Base-by-base conservation (phyloP, 2,797 vertebrate genomes). In the Sebastes diploproa region DNA sequence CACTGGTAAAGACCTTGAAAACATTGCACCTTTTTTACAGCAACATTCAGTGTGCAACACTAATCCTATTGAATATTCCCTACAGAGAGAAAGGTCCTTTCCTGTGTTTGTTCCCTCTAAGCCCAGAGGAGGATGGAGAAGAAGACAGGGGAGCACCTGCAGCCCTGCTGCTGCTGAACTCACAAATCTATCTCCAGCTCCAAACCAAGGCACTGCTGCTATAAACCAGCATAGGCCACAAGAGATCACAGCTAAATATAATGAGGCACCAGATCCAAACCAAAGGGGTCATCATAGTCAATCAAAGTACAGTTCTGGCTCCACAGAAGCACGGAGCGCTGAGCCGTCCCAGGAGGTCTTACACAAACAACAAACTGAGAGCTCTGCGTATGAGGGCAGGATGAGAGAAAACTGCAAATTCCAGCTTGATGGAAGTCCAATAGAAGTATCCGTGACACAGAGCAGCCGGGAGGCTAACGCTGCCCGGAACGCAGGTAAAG, bases 51-150 rank as follows among this genome's bases (percentile, higher is more conserved):
- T 18, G 7, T 60, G 5, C 66, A 72, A 30, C 36, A 52, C 2
- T 75, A 46, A 79, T 74, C n/a, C 11, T 30, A 65, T 55, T 72
- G n/a, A 52, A 3, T 25, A 3, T 25, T 75, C 14, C 42, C 69
- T 61, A 6, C 88, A 97, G 95, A 94, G 90, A 91, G 94, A 96
- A 91, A 89, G 76, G 56, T 95, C 94, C 75, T 82, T 91, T 61
- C 86, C 95, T 23, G 32, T 38, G 62, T 86, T 94, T 58, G 82
- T 93, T 80, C 88, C 94, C 55, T 60, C 90, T 23, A 93, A 89
- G 78, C 86, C 94, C 29, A 85, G 90, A 75, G 88, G 94, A 81
- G 92, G 89, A 78, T 74, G 46, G 23, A 93, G 87, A 72, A 88
- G 92, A 70, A 81, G 89, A 67, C 91, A 93, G 63, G 85, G 78